These are phyloP conservation scores for Odontophorus gujanensis DNA, from an alignment of 2,113 vertebrate species.

Conservation along the genomic window DNA sequence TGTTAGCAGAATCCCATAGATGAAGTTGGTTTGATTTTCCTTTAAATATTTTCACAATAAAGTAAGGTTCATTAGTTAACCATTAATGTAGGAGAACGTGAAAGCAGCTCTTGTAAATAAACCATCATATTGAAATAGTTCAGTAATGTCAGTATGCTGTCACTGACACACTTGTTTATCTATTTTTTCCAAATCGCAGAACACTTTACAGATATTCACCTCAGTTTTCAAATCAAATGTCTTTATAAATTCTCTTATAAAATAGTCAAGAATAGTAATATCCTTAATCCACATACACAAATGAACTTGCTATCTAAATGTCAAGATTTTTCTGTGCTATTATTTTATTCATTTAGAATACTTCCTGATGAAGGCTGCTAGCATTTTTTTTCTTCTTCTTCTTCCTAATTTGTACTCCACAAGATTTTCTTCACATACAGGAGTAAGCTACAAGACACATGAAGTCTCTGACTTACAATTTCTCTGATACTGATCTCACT, in stretches of 20 bases:
- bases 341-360: constrained; percentile 4
- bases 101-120: constrained; percentile 52
- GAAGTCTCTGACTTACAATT: not conserved
- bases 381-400: not conserved
- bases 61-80: constrained; percentile 26
- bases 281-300: constrained; percentile 6
- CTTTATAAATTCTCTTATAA: not conserved
- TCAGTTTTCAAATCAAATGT: constrained; percentile 21
- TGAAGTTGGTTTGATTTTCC: constrained; percentile 18
- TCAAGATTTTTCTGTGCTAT: constrained; percentile 11
- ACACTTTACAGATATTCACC: not conserved
- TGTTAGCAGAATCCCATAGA: constrained; percentile 10
- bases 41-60: constrained; percentile 1
- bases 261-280: not conserved
- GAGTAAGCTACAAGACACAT: not conserved
- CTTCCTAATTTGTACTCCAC: not conserved
- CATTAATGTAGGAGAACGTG: constrained; percentile 40
- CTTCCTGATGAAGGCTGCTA: not conserved
- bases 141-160: constrained; percentile 25
- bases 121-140: constrained; percentile 26
- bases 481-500: not conserved
- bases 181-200: constrained; percentile 11
- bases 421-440: not conserved
- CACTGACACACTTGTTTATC: not conserved
- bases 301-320: constrained; percentile 2